phyloP scores from a whole-genome alignment of 2,113 vertebrate species.

The Perca flavescens region DNA sequence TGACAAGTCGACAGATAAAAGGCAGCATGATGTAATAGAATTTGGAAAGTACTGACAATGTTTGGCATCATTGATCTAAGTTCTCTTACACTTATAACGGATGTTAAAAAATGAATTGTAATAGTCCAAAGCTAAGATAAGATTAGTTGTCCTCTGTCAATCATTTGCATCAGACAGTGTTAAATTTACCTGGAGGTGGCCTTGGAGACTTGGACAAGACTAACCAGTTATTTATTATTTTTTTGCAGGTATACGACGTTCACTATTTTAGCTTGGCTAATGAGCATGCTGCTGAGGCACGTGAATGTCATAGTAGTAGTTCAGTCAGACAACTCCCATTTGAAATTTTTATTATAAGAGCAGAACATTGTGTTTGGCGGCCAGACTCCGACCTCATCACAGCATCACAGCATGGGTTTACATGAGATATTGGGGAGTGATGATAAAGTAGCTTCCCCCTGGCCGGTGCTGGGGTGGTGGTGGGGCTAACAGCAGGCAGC shows the following conservation, averaged over 20 bases:
- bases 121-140: neutral
- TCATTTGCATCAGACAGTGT: neutral
- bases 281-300: neutral
- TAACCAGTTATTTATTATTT: neutral
- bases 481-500: too few species aligned
- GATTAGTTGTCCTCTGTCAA: neutral
- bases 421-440: too few species aligned
- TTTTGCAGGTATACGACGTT: neutral
- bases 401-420: too few species aligned
- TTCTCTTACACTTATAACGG: neutral
- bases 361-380: too few species aligned
- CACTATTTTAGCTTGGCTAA: neutral
- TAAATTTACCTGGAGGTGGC: neutral
- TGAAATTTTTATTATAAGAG: too few species aligned
- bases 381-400: too few species aligned
- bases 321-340: too few species aligned
- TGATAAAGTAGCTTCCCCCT: too few species aligned
- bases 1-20: conserved; percentile 8
- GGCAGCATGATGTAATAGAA: conserved; percentile 4
- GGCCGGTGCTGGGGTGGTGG: too few species aligned
- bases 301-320: neutral
- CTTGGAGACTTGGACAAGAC: neutral
- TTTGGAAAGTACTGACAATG: neutral
- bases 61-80: conserved; percentile 1
- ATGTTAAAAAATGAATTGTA: neutral